Base-by-base conservation (phyloP, 1,140 invertebrate genomes). In the Adelges cooleyi region DNA sequence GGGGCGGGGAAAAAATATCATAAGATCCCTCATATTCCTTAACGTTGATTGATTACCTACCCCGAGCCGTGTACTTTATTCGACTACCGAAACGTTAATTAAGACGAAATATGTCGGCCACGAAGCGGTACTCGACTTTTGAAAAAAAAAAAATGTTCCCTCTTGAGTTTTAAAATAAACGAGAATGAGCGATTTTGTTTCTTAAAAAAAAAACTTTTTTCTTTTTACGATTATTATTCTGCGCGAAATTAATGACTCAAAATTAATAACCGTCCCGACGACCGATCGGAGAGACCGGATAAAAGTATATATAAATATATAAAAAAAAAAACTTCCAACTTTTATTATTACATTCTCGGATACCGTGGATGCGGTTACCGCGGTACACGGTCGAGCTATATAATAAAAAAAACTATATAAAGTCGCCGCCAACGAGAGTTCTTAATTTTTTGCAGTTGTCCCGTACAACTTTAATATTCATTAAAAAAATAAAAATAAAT, bases 401-500 rank as follows among this genome's bases (percentile, higher is more conserved):
- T 29, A 62, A 62, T 42, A 27, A 17, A n/a, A 38, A 8, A 44
- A 11, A n/a, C 11, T 44, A 17, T 38, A 38, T 44, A 48, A 62
- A 62, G 56, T 62, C 56, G 27, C 56, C 44, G 29, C 29, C 11
- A 33, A n/a, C 53, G 42, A 62, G 56, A 46, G 56, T 62, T 62
- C 56, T 62, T 62, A 62, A 62, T 62, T 62, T 48, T 48, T 62
- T 42, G 40, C 46, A 40, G 56, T 62, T 42, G 38, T 62, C 25
- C 29, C 56, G 42, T 62, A 62, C 56, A 62, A 62, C 56, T 62
- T 62, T 62, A 62, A 62, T 62, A 62, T 62, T 62, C 56, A 62
- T 62, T 62, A 62, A 62, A 59, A 59, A 56, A 44, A 44, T 40
- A 44, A 54, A 36, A 53, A 25, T 54, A 33, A 33, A 33, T 33